A percentile compares a stretch with the other conserved stretches of the same genome.
These are phyloP conservation scores for Corythornis madagascariensis DNA, from an alignment of 2,113 vertebrate genomes.

Conservation along the genomic window DNA sequence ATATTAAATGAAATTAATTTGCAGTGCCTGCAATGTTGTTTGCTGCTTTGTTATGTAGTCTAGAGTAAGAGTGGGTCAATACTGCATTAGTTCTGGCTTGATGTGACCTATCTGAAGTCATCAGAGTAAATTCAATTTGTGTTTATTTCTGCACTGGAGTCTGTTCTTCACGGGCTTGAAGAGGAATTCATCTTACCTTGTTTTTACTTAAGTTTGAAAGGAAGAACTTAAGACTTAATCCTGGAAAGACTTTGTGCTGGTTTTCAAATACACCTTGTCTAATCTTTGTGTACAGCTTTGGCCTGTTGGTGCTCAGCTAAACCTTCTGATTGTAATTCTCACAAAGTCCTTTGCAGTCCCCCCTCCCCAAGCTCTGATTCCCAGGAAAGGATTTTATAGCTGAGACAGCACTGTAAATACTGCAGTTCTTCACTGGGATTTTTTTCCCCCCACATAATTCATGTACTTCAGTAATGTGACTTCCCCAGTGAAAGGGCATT, in stretches of 20 bases:
- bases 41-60: slow-evolving; percentile 38
- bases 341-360: not conserved
- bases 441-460: not conserved
- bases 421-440: not conserved
- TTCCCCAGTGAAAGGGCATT: not conserved
- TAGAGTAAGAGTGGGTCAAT: slow-evolving; percentile 34
- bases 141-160: slow-evolving; percentile 37
- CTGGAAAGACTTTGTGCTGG: not conserved
- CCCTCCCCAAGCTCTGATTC: not conserved
- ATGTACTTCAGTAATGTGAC: not conserved
- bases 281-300: not conserved
- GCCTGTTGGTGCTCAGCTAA: not conserved
- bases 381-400: not conserved
- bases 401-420: not conserved
- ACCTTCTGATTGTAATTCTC: not conserved
- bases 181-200: slow-evolving; percentile 48
- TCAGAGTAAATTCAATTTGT: slow-evolving; percentile 54
- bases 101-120: slow-evolving; percentile 45
- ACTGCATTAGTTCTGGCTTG: slow-evolving; percentile 46
- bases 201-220: slow-evolving; percentile 47
- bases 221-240: slow-evolving; percentile 45
- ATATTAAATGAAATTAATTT: not conserved
- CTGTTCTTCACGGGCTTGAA: slow-evolving; percentile 16
- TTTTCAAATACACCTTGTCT: not conserved
- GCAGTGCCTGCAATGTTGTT: not conserved